Evolutionary conservation across 1,140 invertebrate species (phyloP).

Genomic region (Metopolophium dirhodum): DNA sequence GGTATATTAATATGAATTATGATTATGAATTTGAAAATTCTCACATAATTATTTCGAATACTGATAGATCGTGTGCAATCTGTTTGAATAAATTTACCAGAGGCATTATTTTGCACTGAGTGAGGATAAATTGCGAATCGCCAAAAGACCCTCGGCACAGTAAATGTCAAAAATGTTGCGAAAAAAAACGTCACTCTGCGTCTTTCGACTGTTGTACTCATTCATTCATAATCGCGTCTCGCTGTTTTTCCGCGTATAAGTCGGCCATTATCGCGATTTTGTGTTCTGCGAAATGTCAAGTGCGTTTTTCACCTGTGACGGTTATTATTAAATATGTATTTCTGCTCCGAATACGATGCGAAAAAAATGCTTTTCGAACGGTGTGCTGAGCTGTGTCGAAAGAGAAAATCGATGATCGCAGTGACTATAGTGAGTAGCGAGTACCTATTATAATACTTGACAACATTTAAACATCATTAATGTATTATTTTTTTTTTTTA

Average conservation of each 20-base stretch:
- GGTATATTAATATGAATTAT: neutral
- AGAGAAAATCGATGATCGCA: neutral
- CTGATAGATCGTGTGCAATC: neutral
- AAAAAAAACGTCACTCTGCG: neutral
- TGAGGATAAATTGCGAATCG: neutral
- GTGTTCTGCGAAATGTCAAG: neutral
- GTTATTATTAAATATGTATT: slow-evolving; percentile 19
- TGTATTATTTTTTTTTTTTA: neutral
- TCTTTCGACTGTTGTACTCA: neutral
- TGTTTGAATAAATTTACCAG: neutral
- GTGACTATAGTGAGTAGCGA: no score
- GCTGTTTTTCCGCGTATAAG: neutral
- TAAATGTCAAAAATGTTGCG: neutral
- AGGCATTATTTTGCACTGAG: neutral
- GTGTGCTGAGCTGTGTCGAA: neutral
- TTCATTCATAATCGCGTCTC: neutral
- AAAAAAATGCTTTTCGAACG: neutral
- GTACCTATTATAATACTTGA: neutral
- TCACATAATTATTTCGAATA: neutral
- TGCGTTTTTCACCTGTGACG: neutral
- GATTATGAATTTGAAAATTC: neutral
- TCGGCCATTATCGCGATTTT: neutral
- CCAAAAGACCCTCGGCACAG: neutral
- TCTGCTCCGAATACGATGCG: neutral
- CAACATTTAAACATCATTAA: neutral